A percentile compares a stretch with the other conserved stretches of the same genome.
Evolutionary conservation across 1,140 invertebrate species (phyloP).

Genomic region (Drosophila micromelanica): DNA sequence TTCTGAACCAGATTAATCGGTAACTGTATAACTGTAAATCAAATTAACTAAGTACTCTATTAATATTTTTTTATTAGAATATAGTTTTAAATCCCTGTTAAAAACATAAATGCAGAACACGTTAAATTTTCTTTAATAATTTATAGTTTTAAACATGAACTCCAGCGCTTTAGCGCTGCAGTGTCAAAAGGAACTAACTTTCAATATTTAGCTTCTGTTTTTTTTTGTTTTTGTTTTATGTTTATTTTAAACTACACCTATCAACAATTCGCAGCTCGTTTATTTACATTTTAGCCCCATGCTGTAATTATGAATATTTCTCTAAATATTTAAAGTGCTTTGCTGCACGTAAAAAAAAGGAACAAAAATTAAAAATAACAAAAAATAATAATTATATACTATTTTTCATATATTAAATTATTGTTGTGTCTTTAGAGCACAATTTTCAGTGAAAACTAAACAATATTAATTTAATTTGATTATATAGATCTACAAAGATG

Average conservation of each 20-base stretch:
- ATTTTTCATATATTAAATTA: background rate
- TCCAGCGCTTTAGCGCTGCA: background rate
- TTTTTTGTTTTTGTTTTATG: background rate
- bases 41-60: constrained; percentile 17
- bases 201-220: background rate
- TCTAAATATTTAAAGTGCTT: background rate
- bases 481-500: no score
- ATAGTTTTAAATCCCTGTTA: constrained; percentile 24
- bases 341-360: background rate
- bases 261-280: background rate
- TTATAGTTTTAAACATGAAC: background rate
- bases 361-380: background rate
- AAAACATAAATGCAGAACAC: constrained; percentile 23
- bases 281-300: background rate
- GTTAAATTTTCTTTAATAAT: background rate
- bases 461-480: background rate
- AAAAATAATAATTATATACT: background rate
- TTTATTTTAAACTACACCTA: background rate
- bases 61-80: background rate
- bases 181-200: constrained; percentile 5
- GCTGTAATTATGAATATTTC: background rate
- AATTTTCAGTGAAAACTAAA: background rate
- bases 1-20: constrained; percentile 13
- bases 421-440: background rate
- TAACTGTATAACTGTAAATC: constrained; percentile 13